Base-by-base conservation (phyloP, 2,113 vertebrate genomes). In the human region DNA sequence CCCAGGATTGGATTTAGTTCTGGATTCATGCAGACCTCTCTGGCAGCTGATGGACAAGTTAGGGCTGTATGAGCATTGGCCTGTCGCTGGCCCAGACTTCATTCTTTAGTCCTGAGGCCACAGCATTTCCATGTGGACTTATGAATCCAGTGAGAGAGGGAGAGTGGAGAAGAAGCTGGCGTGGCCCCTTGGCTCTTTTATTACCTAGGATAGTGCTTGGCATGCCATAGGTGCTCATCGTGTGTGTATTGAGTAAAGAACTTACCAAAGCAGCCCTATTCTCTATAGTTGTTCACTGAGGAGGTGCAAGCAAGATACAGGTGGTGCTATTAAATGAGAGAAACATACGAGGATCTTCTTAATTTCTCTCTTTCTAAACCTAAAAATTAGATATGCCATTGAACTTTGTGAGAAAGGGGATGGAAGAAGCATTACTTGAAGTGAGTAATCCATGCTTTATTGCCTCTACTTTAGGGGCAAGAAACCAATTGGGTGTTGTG, bases 51-150 rank as follows among this genome's bases (percentile, higher is more conserved):
- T 1, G 13, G 17, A 72, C n/a, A 52, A 38, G n/a, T 30, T 22
- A 3, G 45, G 23, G 30, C 48, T 25, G 0, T 1, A 6, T 45
- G 55, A 38, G 40, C 11, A 1, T 4, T 0, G 20, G 32, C 13
- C 55, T 16, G 22, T 17, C 1, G 0, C 11, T 4, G 25, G n/a
- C 16, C 48, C 40, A 18, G 23, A 80, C 35, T 2, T 16, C 22
- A 59, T 73, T 86, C 40, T 64, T 66, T 6, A 13, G 25, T 52
- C 70, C 76, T 82, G 52, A 68, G 4, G 6, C 16, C 10, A 25
- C 30, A 45, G 43, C 0, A 2, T 81, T 86, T 45, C 48, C 55
- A 13, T 0, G 32, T 14, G n/a, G 66, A 35, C 38, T 7, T 2
- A 16, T 16, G 17, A 38, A n/a, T 6, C 64, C 40, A 2, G 27